Conservation (phyloP, 35 echinoderm and acorn worm genomes). For the Acanthaster planci region DNA sequence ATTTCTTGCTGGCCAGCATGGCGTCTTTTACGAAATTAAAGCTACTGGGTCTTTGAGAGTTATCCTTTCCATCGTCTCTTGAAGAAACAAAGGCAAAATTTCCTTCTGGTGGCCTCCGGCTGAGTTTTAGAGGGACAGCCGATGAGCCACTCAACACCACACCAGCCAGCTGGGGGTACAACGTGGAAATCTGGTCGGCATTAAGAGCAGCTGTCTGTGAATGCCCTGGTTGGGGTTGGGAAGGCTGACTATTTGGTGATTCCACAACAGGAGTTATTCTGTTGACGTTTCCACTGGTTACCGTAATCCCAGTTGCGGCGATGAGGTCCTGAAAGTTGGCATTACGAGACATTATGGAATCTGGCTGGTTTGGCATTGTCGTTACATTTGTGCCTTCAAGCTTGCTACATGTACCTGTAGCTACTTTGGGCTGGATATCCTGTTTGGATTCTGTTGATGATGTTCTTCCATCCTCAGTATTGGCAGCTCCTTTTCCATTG, state of each 20-base stretch:
- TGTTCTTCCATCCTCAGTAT: not conserved
- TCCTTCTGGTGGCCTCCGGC: not conserved
- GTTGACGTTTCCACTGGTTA: not conserved
- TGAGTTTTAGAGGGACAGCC: conserved; percentile 27
- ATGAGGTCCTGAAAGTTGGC: not conserved
- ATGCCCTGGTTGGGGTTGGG: not conserved
- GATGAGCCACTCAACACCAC: conserved; percentile 4
- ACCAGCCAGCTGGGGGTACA: conserved; percentile 41
- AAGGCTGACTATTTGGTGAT: not conserved
- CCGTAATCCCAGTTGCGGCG: not conserved
- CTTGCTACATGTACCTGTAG: not conserved
- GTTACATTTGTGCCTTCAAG: not conserved
- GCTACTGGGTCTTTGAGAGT: not conserved
- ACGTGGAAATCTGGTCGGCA: not conserved
- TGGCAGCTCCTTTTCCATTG: not conserved
- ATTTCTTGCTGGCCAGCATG: conserved; percentile 25
- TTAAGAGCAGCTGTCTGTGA: not conserved
- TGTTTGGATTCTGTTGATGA: not conserved
- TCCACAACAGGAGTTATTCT: not conserved
- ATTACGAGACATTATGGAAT: not conserved
- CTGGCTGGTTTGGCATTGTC: not conserved
- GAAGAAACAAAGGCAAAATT: conserved; percentile 27
- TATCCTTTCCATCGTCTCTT: not conserved
- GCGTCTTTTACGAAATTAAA: conserved; percentile 42
- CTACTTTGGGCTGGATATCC: not conserved